A percentile compares a stretch with the other conserved stretches of the same genome.
These are phyloP conservation scores for Lophius piscatorius DNA, from an alignment of 2,113 vertebrate genomes.

Conservation along the genomic window DNA sequence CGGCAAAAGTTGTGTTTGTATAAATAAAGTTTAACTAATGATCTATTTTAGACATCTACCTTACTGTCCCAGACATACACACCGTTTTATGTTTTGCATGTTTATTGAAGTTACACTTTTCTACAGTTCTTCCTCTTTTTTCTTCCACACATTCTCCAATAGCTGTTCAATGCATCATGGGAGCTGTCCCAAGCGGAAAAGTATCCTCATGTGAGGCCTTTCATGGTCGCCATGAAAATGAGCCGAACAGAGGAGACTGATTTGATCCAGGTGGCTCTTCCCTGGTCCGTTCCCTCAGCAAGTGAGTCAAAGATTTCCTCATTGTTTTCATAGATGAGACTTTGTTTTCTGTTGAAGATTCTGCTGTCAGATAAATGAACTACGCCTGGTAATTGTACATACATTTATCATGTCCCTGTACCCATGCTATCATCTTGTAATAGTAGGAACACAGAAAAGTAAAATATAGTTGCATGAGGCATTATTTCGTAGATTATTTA, in stretches of 20 bases:
- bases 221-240: conserved; percentile 69
- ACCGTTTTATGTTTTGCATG: not conserved
- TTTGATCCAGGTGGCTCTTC: conserved; percentile 74
- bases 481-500: too few species aligned
- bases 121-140: not conserved
- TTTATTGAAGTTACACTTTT: not conserved
- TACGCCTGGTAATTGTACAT: too few species aligned
- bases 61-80: too few species aligned
- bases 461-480: not conserved
- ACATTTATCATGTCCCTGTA: not conserved
- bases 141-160: conserved; percentile 7
- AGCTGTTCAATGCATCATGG: conserved; percentile 85
- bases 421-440: not conserved
- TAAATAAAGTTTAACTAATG: too few species aligned
- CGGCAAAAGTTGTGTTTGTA: too few species aligned
- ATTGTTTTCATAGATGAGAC: not conserved
- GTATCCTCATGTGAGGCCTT: conserved; percentile 84
- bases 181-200: conserved; percentile 73
- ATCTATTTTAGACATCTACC: too few species aligned
- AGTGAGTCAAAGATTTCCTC: conserved; percentile 67
- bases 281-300: conserved; percentile 83
- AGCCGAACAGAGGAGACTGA: conserved; percentile 81
- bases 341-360: not conserved
- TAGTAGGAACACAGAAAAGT: fast-evolving
- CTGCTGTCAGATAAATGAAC: not conserved